These are phyloP conservation scores for Limnodromus scolopaceus DNA, from an alignment of 2,797 vertebrate genomes.

Conservation along the genomic window DNA sequence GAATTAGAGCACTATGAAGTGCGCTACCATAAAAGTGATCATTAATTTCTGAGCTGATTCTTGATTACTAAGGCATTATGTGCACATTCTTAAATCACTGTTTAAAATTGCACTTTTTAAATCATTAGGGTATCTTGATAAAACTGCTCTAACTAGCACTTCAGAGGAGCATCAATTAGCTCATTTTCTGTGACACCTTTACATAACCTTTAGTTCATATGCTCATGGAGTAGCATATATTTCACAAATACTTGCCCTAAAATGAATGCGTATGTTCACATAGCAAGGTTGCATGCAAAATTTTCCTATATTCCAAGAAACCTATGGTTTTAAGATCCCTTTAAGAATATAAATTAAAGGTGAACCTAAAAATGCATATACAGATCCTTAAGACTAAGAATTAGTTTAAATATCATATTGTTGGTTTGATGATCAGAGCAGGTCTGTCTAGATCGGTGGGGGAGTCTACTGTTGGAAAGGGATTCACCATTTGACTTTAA, in stretches of 20 bases:
- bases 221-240: neutral
- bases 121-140: neutral
- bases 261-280: neutral
- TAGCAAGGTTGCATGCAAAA: neutral
- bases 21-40: neutral
- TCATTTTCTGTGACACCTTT: neutral
- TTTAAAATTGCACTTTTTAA: neutral
- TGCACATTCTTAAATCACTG: neutral
- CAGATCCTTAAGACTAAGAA: neutral
- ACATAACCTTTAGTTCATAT: neutral
- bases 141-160: neutral
- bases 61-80: neutral
- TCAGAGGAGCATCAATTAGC: neutral
- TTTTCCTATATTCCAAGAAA: neutral
- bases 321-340: neutral
- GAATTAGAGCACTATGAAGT: neutral
- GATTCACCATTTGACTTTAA: neutral
- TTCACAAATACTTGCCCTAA: neutral
- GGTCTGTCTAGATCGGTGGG: neutral
- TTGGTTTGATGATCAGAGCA: neutral
- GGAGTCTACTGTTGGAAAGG: neutral
- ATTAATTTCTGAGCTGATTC: constrained; percentile 8
- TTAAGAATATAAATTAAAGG: neutral
- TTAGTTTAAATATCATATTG: fast-evolving
- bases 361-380: neutral